Base-by-base conservation (phyloP, 2,113 vertebrate genomes). In the Caretta caretta region DNA sequence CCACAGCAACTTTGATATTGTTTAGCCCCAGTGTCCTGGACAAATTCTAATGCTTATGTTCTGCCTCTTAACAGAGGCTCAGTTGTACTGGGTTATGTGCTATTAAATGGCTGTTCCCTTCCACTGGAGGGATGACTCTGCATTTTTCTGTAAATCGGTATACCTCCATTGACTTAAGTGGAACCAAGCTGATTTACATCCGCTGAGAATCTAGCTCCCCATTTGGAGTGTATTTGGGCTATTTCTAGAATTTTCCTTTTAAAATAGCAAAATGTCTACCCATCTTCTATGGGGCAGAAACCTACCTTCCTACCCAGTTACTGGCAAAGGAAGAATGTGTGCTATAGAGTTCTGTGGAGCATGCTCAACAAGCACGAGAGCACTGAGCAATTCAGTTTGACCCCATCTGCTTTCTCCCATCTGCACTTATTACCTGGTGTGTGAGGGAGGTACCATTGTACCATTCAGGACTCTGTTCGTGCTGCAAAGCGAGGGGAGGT, bases 151-250 rank as follows among this genome's bases (percentile, higher is more conserved):
- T 4, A 12, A 88, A 46, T 46, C 90, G 89, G 35, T n/a, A 81
- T 69, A 9, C n/a, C 69, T 80, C 11, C 0, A 10, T 54, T 29
- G 57, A 0, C 56, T 72, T 87, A 81, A 80, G 56, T 2, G 0
- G 12, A 85, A 69, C 65, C n/a, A 57, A 56, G 56, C 51, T 0
- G 3, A 46, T 75, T 76, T 24, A 20, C 16, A 48, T 0, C 0
- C 24, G 2, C 85, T 12, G 25, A 2, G 0, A 12, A 1, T 0
- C 19, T 42, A 42, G 49, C 42, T 5, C 8, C 49, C 20, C 78
- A 29, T 6, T 0, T 8, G 72, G 16, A 0, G n/a, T 86, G 12
- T 75, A 29, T 42, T 10, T 92, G 29, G 24, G 94, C 69, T 29
- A 25, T 81, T 94, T 94, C 69, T 17, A 46, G 1, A 85, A 3